Evolutionary conservation across 2,797 vertebrate genomes (phyloP), one percentile per base, ranked within the genome.

Genomic region (Sarcophilus harrisii): DNA sequence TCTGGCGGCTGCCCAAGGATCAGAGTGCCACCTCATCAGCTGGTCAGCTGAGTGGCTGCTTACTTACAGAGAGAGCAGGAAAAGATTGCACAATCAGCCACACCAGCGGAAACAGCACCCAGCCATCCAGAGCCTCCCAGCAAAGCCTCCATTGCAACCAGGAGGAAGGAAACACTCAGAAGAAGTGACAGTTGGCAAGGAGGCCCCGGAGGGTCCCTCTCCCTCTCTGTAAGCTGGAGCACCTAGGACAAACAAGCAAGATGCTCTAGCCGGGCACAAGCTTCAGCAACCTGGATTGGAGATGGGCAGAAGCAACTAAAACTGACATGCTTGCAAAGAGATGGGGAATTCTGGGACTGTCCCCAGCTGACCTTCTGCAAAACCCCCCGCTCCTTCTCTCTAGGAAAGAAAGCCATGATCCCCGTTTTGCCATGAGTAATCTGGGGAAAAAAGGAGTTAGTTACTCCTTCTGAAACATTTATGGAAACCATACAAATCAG

Each of bases 401-500:
- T 66, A 92, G 21, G 62, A 92, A 96, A 96, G 57, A n/a, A n/a
- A 81, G 92, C 92, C 90, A 58, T 90, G 89, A 91, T 73, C 93
- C 90, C 96, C 60, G 57, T 91, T 94, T 97, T 97, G 90, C 95
- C 91, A 93, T 45, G 38, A 94, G 87, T 62, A 97, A 97, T 93
- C 66, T 91, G n/a, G 94, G 94, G 95, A 97, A 73, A 81, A 24
- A 81, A 45, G 55, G 49, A 94, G 49, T 87, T 62, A 94, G 90
- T 96, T 94, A 94, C 58, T 58, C 73, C 93, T 1, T 1, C 58
- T 32, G 57, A 94, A 96, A 45, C 62, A 92, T 95, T 93, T 60
- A 58, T 91, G 93, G 52, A 90, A 93, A 73, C 58, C 95, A 91
- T 94, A 57, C 30, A 95, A 58, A 94, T 87, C 90, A 91, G 54